Conservation (phyloP, 2,888 invertebrate species). For the Drosophila kambysellisi region DNA sequence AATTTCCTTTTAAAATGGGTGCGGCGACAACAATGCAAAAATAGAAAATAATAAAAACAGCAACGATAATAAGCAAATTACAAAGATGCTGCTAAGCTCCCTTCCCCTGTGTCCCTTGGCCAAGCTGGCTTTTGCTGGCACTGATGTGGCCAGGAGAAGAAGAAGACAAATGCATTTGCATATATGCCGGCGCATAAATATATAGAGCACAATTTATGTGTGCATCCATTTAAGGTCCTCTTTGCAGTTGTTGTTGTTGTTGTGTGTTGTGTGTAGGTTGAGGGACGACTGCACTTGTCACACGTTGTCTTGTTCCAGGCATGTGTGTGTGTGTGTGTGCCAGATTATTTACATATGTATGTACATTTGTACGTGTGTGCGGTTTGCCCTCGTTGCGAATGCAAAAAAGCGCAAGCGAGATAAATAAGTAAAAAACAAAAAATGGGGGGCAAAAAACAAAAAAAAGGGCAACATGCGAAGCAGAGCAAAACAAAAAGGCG, state of each 20-base stretch:
- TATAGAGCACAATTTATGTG: conserved; percentile 73
- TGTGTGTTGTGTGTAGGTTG: conserved; percentile 20
- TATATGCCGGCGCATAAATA: conserved; percentile 72
- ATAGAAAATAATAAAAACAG: not conserved
- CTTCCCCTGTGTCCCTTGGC: not conserved
- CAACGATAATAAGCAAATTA: conserved; percentile 69
- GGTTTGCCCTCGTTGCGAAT: conserved; percentile 73
- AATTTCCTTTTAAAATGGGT: conserved; percentile 37
- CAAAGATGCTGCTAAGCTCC: conserved; percentile 43
- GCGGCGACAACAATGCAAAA: conserved; percentile 31
- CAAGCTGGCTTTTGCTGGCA: conserved; percentile 11
- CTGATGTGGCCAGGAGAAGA: conserved; percentile 24
- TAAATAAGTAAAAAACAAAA: conserved; percentile 35
- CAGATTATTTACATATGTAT: conserved; percentile 66
- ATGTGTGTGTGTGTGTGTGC: conserved; percentile 33
- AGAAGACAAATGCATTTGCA: conserved; percentile 52
- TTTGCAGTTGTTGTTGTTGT: conserved; percentile 10
- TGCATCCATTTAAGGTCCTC: conserved; percentile 70
- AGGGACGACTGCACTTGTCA: conserved; percentile 65
- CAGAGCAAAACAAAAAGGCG: conserved; percentile 43
- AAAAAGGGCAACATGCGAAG: conserved; percentile 25
- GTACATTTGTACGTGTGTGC: conserved; percentile 31
- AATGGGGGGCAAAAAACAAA: conserved; percentile 10
- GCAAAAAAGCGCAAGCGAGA: conserved; percentile 70
- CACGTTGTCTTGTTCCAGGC: conserved; percentile 59